Base-by-base conservation (phyloP, 2,797 vertebrate genomes). In the Acipenser transmontanus region DNA sequence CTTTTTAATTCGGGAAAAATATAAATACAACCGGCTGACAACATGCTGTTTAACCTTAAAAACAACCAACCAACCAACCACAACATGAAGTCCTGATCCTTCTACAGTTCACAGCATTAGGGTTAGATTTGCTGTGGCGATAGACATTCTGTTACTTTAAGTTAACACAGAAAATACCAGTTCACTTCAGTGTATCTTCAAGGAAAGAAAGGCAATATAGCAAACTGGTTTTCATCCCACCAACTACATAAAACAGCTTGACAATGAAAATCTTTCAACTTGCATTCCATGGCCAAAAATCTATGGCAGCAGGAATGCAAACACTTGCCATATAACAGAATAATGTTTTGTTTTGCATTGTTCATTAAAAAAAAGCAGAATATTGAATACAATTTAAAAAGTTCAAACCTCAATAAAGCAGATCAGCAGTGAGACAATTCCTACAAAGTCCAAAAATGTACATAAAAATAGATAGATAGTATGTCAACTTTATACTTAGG, bases 111-210 rank as follows among this genome's bases (percentile, higher is more conserved):
- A 34, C 34, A 34, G 17, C 17, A 34, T 34, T 34, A 34, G 34
- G 34, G 34, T 34, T 34, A 3, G 47, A 78, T 64, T 71, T 63
- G 67, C 70, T 50, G 80, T 62, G 66, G 74, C 77, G 56, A 71
- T 69, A 81, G 81, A 82, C 76, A 74, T 78, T 78, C 65, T 50
- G 63, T 49, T 9, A 69, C 65, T 66, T 54, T 68, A 73, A 76
- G 73, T 84, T 84, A 88, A 88, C 82, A 86, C 0, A 64, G 63
- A 67, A 70, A 77, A 80, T 71, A 79, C 67, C 72, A 77, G 59
- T 48, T 66, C 6, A 62, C 78, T 62, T 65, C 54, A 73, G 70
- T 72, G 76, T 72, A 68, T 71, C 71, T 74, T 65, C 49, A 56
- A 79, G 68, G 78, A 72, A 12, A 72, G 71, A 71, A 72, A 66